Evolutionary conservation across 2,113 vertebrate species (phyloP).

Genomic region (Nerophis ophidion): DNA sequence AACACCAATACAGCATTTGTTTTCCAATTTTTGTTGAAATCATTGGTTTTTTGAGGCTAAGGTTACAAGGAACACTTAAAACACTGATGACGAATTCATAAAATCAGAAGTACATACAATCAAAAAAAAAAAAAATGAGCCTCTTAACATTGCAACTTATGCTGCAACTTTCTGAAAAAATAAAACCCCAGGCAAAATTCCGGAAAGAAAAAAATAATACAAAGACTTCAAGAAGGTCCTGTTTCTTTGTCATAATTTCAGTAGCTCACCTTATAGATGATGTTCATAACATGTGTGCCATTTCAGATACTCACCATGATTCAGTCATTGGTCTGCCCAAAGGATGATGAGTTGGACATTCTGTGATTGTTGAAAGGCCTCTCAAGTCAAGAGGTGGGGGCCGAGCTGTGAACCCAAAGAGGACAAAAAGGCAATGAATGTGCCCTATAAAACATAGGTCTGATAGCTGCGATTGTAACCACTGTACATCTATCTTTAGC

Average conservation of each 20-base stretch:
- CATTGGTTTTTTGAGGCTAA: no score
- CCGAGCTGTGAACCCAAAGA: conserved; percentile 69
- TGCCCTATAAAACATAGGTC: background rate
- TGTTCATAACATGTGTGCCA: background rate
- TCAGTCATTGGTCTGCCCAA: conserved; percentile 81
- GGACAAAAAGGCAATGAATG: background rate
- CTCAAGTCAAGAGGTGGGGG: conserved; percentile 89
- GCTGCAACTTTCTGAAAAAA: no score
- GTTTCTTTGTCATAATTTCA: background rate
- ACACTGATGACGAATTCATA: no score
- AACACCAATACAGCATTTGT: no score
- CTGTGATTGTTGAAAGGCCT: conserved; percentile 87
- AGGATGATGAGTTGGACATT: conserved; percentile 72
- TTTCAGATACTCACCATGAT: conserved; percentile 74
- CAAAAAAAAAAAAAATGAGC: no score
- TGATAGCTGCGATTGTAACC: conserved; percentile 2
- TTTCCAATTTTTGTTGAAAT: no score
- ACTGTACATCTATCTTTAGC: background rate
- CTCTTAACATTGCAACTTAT: no score
- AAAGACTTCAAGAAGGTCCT: background rate
- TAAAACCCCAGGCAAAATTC: no score
- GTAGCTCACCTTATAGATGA: background rate
- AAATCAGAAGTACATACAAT: no score
- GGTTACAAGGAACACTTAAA: no score
- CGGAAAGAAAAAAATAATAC: background rate